phyloP scores from a whole-genome alignment of 2,113 vertebrate genomes.

The Elephas maximus region DNA sequence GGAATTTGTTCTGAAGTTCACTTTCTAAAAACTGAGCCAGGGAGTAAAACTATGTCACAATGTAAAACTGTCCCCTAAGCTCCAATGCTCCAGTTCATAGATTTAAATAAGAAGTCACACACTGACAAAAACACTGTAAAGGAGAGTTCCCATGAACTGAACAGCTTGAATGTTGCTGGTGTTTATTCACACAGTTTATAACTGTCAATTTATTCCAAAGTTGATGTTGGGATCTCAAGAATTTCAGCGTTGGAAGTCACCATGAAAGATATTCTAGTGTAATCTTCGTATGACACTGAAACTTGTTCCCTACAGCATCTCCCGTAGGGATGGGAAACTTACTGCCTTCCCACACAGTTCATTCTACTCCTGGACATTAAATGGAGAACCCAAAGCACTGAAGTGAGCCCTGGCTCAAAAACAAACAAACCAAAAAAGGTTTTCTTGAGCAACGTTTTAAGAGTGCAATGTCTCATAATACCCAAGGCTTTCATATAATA shows the following conservation, averaged over 20 bases:
- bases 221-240: not conserved
- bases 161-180: not conserved
- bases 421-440: not conserved
- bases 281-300: not conserved
- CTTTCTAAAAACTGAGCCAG: not conserved
- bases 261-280: not conserved
- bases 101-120: not conserved
- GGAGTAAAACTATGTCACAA: not conserved
- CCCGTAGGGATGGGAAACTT: not conserved
- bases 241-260: not conserved
- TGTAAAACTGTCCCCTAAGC: not conserved
- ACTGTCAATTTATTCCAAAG: not conserved
- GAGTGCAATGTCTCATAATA: not conserved
- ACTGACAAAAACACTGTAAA: not conserved
- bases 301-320: not conserved
- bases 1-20: not conserved
- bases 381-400: not conserved
- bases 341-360: not conserved
- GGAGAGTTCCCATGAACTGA: not conserved
- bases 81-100: not conserved
- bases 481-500: not conserved
- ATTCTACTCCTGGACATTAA: not conserved
- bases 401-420: not conserved
- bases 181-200: not conserved
- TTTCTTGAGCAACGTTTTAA: not conserved